Conservation (phyloP, 2,888 invertebrate genomes). For the Teleiodes luculella region DNA sequence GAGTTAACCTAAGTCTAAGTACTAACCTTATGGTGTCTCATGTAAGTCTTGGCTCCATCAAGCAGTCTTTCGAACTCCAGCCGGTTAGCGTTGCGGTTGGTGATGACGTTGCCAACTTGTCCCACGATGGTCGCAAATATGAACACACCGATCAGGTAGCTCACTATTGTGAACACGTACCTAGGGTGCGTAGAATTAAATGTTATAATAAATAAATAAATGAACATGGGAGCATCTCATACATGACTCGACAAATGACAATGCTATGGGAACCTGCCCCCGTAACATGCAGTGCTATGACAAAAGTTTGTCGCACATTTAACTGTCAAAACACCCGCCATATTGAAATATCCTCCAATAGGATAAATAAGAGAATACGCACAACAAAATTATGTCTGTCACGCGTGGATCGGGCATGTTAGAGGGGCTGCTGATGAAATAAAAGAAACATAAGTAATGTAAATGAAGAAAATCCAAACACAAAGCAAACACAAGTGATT, state of each 20-base stretch:
- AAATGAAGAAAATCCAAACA: no score
- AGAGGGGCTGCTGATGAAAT: no score
- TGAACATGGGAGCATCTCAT: not conserved
- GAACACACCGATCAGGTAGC: slow-evolving; percentile 98
- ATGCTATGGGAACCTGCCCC: no score
- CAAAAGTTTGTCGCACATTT: no score
- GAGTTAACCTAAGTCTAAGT: not conserved
- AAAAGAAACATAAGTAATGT: no score
- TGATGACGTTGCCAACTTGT: slow-evolving; percentile 98
- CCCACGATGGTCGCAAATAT: slow-evolving; percentile 98
- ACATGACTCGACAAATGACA: not conserved
- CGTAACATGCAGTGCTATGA: no score
- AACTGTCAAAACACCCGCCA: no score
- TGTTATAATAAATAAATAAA: slow-evolving; percentile 10
- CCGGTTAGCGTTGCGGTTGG: slow-evolving; percentile 96
- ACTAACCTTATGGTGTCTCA: slow-evolving; percentile 94
- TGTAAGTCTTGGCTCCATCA: slow-evolving; percentile 97
- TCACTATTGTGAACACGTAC: slow-evolving; percentile 97
- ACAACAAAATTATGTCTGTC: no score
- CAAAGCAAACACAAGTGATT: no score
- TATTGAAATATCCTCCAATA: no score
- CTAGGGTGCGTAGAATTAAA: slow-evolving; percentile 74
- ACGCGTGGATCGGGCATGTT: no score
- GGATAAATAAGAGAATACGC: no score
- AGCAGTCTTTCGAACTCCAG: slow-evolving; percentile 95